A percentile compares a stretch with the other conserved stretches of the same genome.
phyloP scores from a whole-genome alignment of 2,888 invertebrate species.

The Ectemnius continuus region DNA sequence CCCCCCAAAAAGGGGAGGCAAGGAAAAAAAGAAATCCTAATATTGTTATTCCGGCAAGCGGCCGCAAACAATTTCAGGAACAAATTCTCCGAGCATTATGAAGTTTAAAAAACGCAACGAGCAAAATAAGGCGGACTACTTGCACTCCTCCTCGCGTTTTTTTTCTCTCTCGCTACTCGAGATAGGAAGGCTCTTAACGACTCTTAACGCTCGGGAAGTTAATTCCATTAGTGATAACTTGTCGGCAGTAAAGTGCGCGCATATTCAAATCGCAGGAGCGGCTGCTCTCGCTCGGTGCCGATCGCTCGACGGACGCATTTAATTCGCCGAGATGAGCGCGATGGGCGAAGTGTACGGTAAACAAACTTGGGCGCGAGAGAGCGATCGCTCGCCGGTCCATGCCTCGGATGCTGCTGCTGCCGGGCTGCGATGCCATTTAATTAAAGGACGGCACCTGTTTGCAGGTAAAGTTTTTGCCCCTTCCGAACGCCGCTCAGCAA shows the following conservation, averaged over 20 bases:
- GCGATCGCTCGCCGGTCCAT: constrained; percentile 33
- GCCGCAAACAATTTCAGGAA: no score
- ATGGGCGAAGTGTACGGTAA: constrained; percentile 36
- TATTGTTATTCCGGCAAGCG: no score
- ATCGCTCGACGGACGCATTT: constrained; percentile 38
- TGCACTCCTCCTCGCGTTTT: no score
- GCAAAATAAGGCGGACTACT: no score
- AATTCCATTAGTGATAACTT: constrained; percentile 1
- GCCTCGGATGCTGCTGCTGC: not conserved
- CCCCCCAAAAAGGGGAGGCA: no score
- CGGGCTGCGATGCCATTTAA: constrained; percentile 46
- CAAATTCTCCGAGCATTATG: no score
- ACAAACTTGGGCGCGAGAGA: constrained; percentile 39
- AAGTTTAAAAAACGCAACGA: no score
- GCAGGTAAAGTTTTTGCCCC: constrained; percentile 31
- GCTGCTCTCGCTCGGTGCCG: constrained; percentile 13
- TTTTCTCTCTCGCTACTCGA: no score
- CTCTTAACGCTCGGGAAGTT: constrained; percentile 14
- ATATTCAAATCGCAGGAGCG: constrained; percentile 5
- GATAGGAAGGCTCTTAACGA: no score
- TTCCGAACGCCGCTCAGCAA: constrained; percentile 32
- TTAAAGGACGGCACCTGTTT: constrained; percentile 54
- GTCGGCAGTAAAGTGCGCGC: no score
- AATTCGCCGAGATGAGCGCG: constrained; percentile 36
- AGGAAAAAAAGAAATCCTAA: no score